Percentiles rank a stretch among this genome's conserved stretches.
These are phyloP conservation scores for Tachina fera DNA, from an alignment of 2,888 invertebrate species.

Conservation along the genomic window DNA sequence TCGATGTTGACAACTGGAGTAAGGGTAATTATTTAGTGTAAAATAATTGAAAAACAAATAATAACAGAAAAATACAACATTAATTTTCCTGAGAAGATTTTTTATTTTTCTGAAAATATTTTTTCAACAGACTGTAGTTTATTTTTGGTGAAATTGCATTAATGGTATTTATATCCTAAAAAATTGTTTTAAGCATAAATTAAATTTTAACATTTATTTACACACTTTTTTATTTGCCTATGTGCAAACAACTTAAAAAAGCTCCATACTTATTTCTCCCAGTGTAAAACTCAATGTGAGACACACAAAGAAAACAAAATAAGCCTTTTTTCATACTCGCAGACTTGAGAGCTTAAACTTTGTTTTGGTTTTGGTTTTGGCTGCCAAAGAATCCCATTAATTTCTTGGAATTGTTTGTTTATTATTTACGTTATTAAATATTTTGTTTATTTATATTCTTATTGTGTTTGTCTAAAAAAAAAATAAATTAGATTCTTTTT, in stretches of 20 bases:
- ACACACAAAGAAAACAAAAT: background rate
- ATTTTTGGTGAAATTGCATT: no score
- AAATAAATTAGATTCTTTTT: background rate
- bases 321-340: constrained; percentile 8
- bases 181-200: background rate
- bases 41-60: no score
- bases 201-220: background rate
- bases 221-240: background rate
- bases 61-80: no score
- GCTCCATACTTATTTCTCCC: background rate
- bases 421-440: constrained; percentile 62
- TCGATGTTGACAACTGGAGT: no score
- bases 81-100: no score
- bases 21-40: no score
- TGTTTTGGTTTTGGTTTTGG: constrained; percentile 45
- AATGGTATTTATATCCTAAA: no score
- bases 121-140: no score
- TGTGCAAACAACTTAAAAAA: background rate
- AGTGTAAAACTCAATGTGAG: background rate
- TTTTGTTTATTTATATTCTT: constrained; percentile 50
- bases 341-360: constrained; percentile 54
- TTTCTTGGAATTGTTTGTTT: constrained; percentile 63
- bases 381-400: constrained; percentile 41
- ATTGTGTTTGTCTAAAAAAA: constrained; percentile 30
- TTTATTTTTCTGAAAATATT: no score